Evolutionary conservation across 2,113 vertebrate genomes (phyloP).

Genomic region (Eleginops maclovinus): DNA sequence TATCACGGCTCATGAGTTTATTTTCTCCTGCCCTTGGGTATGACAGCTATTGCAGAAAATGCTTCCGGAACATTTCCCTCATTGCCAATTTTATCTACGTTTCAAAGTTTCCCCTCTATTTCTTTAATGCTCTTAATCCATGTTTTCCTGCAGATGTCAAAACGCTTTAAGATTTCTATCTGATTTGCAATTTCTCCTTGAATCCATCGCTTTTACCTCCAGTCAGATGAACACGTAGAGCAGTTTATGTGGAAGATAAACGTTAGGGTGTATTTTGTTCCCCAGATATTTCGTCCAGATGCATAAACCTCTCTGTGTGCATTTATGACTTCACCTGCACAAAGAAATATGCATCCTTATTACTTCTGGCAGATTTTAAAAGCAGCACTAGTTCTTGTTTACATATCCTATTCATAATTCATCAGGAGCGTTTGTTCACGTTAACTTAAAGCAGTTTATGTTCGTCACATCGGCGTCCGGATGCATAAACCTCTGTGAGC

Average conservation of each 20-base stretch:
- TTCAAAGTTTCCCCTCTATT: not conserved
- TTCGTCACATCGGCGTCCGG: too few species aligned
- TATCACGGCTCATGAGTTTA: conserved; percentile 40
- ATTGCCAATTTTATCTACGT: conserved; percentile 39
- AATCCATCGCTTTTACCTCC: not conserved
- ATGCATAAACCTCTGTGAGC: too few species aligned
- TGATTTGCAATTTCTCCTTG: not conserved
- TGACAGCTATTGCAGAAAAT: conserved; percentile 32
- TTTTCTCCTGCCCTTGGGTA: conserved; percentile 23
- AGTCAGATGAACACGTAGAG: not conserved
- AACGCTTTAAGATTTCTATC: not conserved
- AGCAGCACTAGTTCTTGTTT: not conserved
- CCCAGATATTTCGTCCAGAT: too few species aligned
- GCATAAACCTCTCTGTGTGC: not conserved
- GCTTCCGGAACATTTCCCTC: conserved; percentile 40
- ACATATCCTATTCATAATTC: too few species aligned
- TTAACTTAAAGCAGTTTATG: too few species aligned
- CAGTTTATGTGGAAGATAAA: not conserved
- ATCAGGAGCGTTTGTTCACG: too few species aligned
- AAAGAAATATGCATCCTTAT: not conserved
- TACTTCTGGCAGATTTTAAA: not conserved
- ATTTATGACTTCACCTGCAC: not conserved
- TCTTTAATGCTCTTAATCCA: not conserved
- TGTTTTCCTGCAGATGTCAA: not conserved
- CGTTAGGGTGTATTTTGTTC: not conserved